A percentile compares a stretch with the other conserved stretches of the same genome.
These are phyloP conservation scores for Phycodurus eques DNA, from an alignment of 2,113 vertebrate species.

Conservation along the genomic window DNA sequence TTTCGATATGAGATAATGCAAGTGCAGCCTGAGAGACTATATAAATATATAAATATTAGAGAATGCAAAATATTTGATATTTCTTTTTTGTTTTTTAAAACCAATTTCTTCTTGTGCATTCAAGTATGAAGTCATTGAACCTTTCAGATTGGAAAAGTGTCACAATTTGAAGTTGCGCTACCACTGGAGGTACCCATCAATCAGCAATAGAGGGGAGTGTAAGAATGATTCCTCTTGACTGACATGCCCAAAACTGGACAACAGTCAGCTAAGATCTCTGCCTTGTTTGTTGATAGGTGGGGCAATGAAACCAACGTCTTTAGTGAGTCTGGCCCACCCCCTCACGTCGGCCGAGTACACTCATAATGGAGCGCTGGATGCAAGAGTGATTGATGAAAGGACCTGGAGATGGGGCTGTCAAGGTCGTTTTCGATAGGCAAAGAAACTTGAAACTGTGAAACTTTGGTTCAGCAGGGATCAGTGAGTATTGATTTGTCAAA, in stretches of 20 bases:
- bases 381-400: conserved; percentile 3
- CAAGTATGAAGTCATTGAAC: neutral
- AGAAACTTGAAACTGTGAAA: neutral
- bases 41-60: too few species aligned
- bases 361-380: neutral
- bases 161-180: neutral
- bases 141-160: neutral
- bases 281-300: conserved; percentile 16
- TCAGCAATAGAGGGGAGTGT: conserved; percentile 7
- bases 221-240: conserved; percentile 15
- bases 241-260: conserved; percentile 17
- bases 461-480: conserved; percentile 3
- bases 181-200: conserved; percentile 11
- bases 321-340: neutral
- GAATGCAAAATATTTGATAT: too few species aligned
- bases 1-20: conserved; percentile 7
- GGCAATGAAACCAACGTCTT: conserved; percentile 8
- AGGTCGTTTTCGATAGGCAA: neutral
- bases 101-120: neutral
- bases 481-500: conserved; percentile 13
- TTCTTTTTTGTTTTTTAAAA: too few species aligned
- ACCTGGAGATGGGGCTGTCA: neutral
- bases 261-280: conserved; percentile 17
- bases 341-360: neutral
- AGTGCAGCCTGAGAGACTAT: too few species aligned